Base-by-base conservation (phyloP, 2,113 vertebrate genomes). In the Chlorocebus sabaeus region DNA sequence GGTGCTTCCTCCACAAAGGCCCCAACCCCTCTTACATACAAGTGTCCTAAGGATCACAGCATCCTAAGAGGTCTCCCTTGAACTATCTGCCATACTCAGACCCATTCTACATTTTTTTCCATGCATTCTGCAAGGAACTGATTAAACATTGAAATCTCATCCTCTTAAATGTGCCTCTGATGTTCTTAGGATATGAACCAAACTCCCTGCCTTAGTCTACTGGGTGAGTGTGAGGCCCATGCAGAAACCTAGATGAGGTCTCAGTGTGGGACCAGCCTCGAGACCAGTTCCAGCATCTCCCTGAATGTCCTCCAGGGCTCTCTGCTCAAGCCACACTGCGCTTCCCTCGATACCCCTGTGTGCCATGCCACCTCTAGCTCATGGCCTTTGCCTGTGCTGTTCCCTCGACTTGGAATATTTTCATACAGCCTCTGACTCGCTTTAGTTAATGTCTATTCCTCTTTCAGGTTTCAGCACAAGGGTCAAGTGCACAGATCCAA, bases 401-500 rank as follows among this genome's bases (percentile, higher is more conserved):
- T 12, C 27, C 32, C 38, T 88, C 6, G 0, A 6, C 9, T 8
- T 43, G 6, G 35, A 40, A 61, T 52, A 9, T 70, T 90, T 82
- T 82, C 6, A 12, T 23, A 35, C 2, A 2, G 30, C 25, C 13
- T 17, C 11, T 1, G 3, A 30, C 11, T 8, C 3, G 8, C 13
- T 20, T 73, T 38, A 40, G 50, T 13, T 18, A 50, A 32, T 17
- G 70, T 8, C 50, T 17, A 3, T 18, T 32, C 25, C 59, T 68
- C 20, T n/a, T 75, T 48, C 9, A 13, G 67, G 23, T 57, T 73
- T 43, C 57, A 67, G 45, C 64, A 48, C 3, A 4, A 61, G 57
- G 8, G 55, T 22, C 38, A 4, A 3, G 0, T 78, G 73, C 20
- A 2, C 32, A n/a, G 40, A 3, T 8, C 13, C 0, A 1, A 50